Conservation (phyloP, 2,888 invertebrate species). For the Deilephila elpenor region DNA sequence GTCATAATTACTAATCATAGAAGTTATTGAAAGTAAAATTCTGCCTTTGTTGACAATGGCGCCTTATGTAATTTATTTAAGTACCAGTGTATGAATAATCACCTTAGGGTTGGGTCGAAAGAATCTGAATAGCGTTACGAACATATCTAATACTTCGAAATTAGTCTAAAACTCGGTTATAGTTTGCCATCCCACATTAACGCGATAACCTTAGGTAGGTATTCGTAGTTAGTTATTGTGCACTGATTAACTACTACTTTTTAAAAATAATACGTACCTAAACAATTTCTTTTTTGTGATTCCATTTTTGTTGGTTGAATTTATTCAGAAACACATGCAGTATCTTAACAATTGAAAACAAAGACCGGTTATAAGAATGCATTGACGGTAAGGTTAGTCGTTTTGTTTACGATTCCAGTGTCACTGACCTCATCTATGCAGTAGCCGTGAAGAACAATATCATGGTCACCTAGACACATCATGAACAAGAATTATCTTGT, state of each 20-base stretch:
- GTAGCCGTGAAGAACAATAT: conserved; percentile 25
- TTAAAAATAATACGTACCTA: neutral
- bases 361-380: conserved; percentile 28
- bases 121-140: neutral
- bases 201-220: neutral
- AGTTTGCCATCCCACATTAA: neutral
- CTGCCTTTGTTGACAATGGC: conserved; percentile 66
- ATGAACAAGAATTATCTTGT: conserved; percentile 19
- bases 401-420: conserved; percentile 30
- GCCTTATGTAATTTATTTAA: conserved; percentile 64
- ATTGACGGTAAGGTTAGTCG: conserved; percentile 18
- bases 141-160: neutral
- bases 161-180: neutral
- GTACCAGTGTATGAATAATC: conserved; percentile 60
- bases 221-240: no score
- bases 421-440: conserved; percentile 30
- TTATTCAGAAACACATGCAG: conserved; percentile 15
- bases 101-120: conserved; percentile 31
- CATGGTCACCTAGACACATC: conserved; percentile 17
- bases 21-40: conserved; percentile 71
- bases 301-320: neutral
- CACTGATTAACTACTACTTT: neutral
- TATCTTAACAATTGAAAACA: conserved; percentile 24
- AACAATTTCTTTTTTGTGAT: neutral
- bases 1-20: conserved; percentile 57